Evolutionary conservation across 2,113 vertebrate genomes (phyloP).

Genomic region (Sander vitreus): DNA sequence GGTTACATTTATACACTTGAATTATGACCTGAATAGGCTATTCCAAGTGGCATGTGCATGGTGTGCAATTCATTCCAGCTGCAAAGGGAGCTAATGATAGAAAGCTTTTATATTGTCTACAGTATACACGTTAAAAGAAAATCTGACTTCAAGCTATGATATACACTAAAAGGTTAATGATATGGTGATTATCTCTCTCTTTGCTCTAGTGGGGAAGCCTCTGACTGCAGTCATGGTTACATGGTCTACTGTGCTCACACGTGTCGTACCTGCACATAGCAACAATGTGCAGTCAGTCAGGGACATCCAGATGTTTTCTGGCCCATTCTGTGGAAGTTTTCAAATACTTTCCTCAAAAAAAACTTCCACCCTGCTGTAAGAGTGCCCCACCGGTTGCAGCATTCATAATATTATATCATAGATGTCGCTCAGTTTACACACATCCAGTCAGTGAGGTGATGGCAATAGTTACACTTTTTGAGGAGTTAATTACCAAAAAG

Average conservation of each 20-base stretch:
- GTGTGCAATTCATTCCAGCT: conserved; percentile 17
- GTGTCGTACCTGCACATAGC: background rate
- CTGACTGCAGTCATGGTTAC: background rate
- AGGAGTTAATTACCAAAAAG: background rate
- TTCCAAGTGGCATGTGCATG: conserved; percentile 36
- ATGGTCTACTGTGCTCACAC: background rate
- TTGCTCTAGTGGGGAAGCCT: background rate
- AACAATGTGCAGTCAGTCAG: background rate
- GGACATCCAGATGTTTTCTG: conserved; percentile 1
- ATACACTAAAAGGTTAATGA: background rate
- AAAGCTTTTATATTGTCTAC: background rate
- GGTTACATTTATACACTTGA: conserved; percentile 23
- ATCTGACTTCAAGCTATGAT: no score
- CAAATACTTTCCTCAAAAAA: background rate
- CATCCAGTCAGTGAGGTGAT: background rate
- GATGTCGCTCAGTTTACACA: background rate
- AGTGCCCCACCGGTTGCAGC: no score
- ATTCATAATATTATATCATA: background rate
- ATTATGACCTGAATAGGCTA: conserved; percentile 25
- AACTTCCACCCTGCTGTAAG: background rate
- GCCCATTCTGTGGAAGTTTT: background rate
- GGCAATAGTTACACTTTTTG: background rate
- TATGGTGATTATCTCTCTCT: background rate
- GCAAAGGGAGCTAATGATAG: background rate
- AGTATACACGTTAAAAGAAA: no score